These are phyloP conservation scores for Campylomormyrus tamandua DNA, from an alignment of 2,113 vertebrate genomes.

Conservation along the genomic window DNA sequence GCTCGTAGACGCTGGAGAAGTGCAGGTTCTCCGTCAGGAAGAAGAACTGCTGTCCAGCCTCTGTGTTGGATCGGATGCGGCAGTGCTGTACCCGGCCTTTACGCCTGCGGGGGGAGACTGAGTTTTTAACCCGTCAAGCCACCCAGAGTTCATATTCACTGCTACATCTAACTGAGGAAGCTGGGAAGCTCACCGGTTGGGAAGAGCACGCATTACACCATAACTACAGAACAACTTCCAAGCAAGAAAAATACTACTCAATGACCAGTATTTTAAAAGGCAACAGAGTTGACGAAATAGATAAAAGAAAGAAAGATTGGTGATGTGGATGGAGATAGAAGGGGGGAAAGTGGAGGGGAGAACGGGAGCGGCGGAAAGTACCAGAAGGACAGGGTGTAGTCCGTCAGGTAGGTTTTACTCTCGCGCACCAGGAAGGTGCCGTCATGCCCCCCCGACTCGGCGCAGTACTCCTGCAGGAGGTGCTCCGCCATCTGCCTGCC, in stretches of 20 bases:
- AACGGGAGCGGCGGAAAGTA: constrained; percentile 41
- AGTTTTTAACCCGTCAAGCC: neutral
- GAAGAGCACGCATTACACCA: neutral
- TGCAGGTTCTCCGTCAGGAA: constrained; percentile 83
- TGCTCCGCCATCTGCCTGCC: constrained; percentile 76
- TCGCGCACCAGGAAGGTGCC: constrained; percentile 88
- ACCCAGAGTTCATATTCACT: neutral
- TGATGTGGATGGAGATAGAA: neutral
- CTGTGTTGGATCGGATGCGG: constrained; percentile 72
- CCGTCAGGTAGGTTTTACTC: constrained; percentile 70
- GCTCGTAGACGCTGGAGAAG: constrained; percentile 75
- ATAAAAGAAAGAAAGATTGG: neutral
- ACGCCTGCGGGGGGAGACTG: constrained; percentile 59
- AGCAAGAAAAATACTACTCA: neutral
- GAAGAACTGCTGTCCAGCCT: constrained; percentile 63
- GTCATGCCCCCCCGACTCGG: constrained; percentile 72
- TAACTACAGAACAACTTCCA: neutral
- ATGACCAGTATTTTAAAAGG: neutral
- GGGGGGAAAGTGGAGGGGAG: neutral
- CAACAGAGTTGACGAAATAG: neutral
- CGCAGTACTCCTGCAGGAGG: constrained; percentile 80
- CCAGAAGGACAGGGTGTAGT: constrained; percentile 92
- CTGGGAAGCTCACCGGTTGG: neutral
- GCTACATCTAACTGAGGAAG: neutral
- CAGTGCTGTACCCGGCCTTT: constrained; percentile 88